Conservation (phyloP, 2,888 invertebrate species). For the Acrobasis repandana region DNA sequence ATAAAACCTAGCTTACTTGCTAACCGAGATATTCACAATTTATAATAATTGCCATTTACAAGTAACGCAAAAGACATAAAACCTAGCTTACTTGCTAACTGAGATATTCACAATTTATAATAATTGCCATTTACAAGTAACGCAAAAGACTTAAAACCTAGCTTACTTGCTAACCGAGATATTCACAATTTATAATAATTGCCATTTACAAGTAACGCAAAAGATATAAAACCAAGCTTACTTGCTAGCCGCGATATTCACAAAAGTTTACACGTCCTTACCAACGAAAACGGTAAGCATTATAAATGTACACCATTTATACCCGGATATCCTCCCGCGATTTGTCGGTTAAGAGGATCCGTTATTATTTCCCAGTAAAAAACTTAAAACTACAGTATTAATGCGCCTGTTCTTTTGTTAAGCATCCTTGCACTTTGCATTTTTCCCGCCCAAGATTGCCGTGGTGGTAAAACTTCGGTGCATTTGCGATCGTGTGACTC, state of each 20-base stretch:
- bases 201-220: not conserved
- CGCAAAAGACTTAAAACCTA: too few relatives aligned
- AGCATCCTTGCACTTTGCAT: constrained; percentile 66
- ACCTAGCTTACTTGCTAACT: too few relatives aligned
- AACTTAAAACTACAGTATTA: constrained; percentile 52
- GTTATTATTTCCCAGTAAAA: constrained; percentile 35
- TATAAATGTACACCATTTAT: constrained; percentile 18
- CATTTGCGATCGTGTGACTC: constrained; percentile 35
- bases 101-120: too few relatives aligned
- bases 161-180: too few relatives aligned
- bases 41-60: too few relatives aligned
- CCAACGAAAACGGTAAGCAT: constrained; percentile 5
- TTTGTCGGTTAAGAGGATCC: constrained; percentile 13
- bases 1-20: too few relatives aligned
- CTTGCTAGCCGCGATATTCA: not conserved
- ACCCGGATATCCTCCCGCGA: constrained; percentile 9
- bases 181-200: too few relatives aligned
- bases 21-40: too few relatives aligned
- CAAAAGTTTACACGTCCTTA: constrained; percentile 6
- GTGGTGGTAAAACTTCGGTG: constrained; percentile 40
- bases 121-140: too few relatives aligned
- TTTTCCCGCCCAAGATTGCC: constrained; percentile 56
- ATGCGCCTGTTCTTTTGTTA: constrained; percentile 55
- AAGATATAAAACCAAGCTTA: not conserved
- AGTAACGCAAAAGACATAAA: too few relatives aligned